Evolutionary conservation across 2,113 vertebrate species (phyloP), one percentile per base, ranked within the genome.

Genomic region (Merops nubicus): DNA sequence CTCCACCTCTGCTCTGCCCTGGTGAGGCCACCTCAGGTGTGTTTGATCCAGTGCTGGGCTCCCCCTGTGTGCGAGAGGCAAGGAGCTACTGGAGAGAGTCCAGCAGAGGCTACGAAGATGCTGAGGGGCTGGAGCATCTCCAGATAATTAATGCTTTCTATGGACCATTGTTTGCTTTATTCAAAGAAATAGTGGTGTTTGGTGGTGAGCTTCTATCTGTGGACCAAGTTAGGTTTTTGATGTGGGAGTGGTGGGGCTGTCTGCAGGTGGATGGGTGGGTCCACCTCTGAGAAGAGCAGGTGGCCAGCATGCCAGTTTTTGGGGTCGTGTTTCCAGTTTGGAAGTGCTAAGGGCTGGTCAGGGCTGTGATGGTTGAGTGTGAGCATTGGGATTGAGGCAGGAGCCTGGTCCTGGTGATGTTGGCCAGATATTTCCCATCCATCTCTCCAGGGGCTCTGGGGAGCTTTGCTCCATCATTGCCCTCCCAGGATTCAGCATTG

Each of bases 391-490:
- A 34, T 42, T 53, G 77, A 73, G 68, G 43, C 72, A 57, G 51
- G 62, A 63, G 31, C 5, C 1, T 53, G 65, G 23, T 84, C 64
- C 60, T 69, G 26, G 17, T 69, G 64, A 3, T 20, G 11, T 12
- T 85, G 59, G 28, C 18, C 69, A 25, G n/a, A 40, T 40, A 45
- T 85, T 78, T 47, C 68, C 50, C 63, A 60, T 69, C 45, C 31
- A 1, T 22, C 10, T 53, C 34, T 57, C 72, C 34, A 53, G 33
- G 38, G 51, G 29, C 42, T 50, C 11, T 2, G 25, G 20, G 25
- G 36, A 73, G 54, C 48, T 60, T 60, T 47, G 62, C 62, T 83
- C 1, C 5, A 0, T 26, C 0, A 0, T 74, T 45, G 22, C 45
- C 64, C 51, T 65, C 78, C 19, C 23, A 11, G 4, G 16, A 11